Evolutionary conservation across 2,113 vertebrate genomes (phyloP), one percentile per base, ranked within the genome.

Genomic region (Pithys albifrons): DNA sequence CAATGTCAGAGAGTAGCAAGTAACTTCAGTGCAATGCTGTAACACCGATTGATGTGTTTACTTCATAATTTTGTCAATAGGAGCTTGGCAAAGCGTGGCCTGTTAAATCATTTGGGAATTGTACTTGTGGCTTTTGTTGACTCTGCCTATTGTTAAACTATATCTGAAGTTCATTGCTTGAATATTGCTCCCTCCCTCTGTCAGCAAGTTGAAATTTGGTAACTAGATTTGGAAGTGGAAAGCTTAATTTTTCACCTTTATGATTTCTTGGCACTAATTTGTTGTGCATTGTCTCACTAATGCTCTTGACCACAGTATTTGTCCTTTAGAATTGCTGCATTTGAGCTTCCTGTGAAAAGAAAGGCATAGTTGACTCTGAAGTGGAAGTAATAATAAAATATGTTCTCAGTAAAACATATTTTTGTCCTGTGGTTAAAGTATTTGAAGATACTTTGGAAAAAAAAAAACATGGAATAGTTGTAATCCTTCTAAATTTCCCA

Each of bases 371-470:
- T 93, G 73, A 51, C 22, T 75, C 71, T 89, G 52, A 76, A 81
- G 19, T 62, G 43, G 69, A 78, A 93, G 66, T 69, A 77, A 16
- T 77, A 81, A 43, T 14, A 70, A 90, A 89, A 49, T 64, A 52
- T 16, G 14, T 76, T 69, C 61, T 85, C 66, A 61, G 39, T 74
- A 67, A 81, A 72, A 67, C 6, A 3, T 69, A 23, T 29, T 94
- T 85, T 88, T 62, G 51, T 67, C 43, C 59, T 83, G 58, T 69
- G 62, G 49, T 76, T 96, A 66, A 86, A 88, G 80, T 94, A 87
- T 69, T 85, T 89, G 28, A 61, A 64, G 57, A 74, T 52, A 55
- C 33, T 75, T 72, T 45, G n/a, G 61, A 45, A 89, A 91, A 91
- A 79, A 49, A 37, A 91, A 79, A 49, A 37, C 8, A 46, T 71